Percentiles rank a stretch among this genome's conserved stretches.
phyloP scores from a whole-genome alignment of 2,888 invertebrate species.

The Lasioglossum pauxillum region DNA sequence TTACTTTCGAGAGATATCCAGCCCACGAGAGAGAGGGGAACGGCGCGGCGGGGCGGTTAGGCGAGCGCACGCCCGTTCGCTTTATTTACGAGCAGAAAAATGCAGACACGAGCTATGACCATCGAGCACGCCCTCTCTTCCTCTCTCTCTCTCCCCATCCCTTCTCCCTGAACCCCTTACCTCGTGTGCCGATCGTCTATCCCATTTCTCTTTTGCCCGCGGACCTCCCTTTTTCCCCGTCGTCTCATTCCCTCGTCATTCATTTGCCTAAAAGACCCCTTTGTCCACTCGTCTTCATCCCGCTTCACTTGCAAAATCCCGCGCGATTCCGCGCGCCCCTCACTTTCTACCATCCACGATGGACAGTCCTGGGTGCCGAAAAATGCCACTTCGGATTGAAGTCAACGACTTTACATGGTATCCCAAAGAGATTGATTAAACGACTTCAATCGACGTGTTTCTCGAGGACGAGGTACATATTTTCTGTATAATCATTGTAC shows the following conservation, averaged over 20 bases:
- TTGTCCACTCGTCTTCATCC: constrained; percentile 73
- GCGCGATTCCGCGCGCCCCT: background rate
- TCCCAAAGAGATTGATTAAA: too few relatives aligned
- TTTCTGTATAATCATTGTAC: background rate
- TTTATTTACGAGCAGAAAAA: constrained; percentile 74
- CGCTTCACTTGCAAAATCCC: constrained; percentile 64
- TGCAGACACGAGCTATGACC: constrained; percentile 64
- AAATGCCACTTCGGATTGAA: background rate
- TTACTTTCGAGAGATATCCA: constrained; percentile 69
- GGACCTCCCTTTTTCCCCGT: constrained; percentile 42
- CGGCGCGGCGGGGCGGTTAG: constrained; percentile 36
- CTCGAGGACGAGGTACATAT: background rate
- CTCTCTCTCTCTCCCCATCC: constrained; percentile 5
- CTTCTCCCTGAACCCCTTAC: background rate
- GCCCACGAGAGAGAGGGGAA: background rate
- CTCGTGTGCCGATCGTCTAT: constrained; percentile 59
- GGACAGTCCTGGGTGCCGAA: background rate
- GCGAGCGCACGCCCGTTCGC: background rate
- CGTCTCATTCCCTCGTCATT: constrained; percentile 71
- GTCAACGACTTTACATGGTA: too few relatives aligned
- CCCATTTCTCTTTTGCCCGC: constrained; percentile 71
- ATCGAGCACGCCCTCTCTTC: constrained; percentile 43
- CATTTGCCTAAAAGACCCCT: constrained; percentile 75
- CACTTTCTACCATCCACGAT: background rate
- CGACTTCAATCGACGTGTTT: background rate